Conservation (phyloP, 2,888 invertebrate genomes). For the Aromia moschata region DNA sequence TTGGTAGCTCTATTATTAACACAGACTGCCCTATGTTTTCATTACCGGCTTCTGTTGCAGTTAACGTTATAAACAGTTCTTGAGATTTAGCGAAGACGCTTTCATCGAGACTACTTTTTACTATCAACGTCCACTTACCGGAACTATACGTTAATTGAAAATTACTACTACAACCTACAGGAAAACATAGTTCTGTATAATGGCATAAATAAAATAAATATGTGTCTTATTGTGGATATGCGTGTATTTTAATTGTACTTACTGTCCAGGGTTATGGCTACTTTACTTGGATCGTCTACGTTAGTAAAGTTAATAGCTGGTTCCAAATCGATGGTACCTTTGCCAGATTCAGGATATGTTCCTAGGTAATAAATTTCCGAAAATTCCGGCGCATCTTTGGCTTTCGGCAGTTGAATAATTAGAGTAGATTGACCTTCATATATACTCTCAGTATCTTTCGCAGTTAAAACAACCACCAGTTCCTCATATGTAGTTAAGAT, state of each 20-base stretch:
- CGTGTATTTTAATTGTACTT: too few species aligned
- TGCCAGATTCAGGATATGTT: not conserved
- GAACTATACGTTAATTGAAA: too few species aligned
- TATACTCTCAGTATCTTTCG: conserved; percentile 8
- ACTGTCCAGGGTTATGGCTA: conserved; percentile 1
- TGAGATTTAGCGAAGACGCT: too few species aligned
- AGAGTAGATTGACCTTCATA: conserved; percentile 1
- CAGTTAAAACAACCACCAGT: conserved; percentile 6
- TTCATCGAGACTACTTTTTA: too few species aligned
- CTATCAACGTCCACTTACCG: too few species aligned
- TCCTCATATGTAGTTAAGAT: not conserved
- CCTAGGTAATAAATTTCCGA: not conserved
- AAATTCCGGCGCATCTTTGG: conserved; percentile 1
- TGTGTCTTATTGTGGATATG: not conserved
- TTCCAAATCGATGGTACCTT: not conserved
- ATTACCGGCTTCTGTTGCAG: conserved; percentile 9
- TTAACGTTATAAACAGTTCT: conserved; percentile 7
- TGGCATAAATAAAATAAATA: not conserved
- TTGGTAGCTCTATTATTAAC: not conserved
- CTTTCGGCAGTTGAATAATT: not conserved
- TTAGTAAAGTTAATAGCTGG: not conserved
- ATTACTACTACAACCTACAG: too few species aligned
- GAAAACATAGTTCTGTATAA: not conserved
- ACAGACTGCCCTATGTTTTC: conserved; percentile 1
- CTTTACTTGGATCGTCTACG: not conserved